A percentile compares a stretch with the other conserved stretches of the same genome.
These are phyloP conservation scores for Epinotia brunnichana DNA, from an alignment of 2,888 invertebrate species.

Conservation along the genomic window DNA sequence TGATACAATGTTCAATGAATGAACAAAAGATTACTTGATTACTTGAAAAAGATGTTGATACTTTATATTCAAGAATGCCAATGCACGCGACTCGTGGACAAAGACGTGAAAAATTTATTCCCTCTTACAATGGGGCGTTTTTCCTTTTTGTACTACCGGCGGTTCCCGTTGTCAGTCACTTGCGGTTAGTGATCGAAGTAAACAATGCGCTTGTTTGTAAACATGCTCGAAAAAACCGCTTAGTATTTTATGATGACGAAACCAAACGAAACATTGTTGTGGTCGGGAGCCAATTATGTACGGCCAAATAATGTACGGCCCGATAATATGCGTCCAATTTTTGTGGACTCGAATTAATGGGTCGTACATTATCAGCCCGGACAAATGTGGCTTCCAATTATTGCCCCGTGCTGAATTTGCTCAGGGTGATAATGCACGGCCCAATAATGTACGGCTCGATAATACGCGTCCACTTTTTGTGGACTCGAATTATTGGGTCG, in stretches of 20 bases:
- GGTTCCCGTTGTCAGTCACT: constrained; percentile 67
- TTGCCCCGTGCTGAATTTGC: too few relatives aligned
- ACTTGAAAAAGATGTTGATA: background rate
- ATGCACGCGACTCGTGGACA: background rate
- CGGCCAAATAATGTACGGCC: too few relatives aligned
- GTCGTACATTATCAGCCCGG: too few relatives aligned
- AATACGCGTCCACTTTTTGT: too few relatives aligned
- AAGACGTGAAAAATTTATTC: constrained; percentile 60
- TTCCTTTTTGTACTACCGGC: constrained; percentile 74
- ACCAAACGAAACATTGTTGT: constrained; percentile 5
- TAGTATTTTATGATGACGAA: background rate
- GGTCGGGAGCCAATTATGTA: too few relatives aligned
- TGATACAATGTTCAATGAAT: background rate
- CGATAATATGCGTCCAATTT: too few relatives aligned
- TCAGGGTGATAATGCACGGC: too few relatives aligned
- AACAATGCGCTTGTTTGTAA: constrained; percentile 38
- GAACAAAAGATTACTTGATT: too few relatives aligned
- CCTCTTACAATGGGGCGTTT: constrained; percentile 67
- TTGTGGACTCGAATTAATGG: too few relatives aligned
- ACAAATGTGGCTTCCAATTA: too few relatives aligned
- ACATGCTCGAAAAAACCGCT: constrained; percentile 12
- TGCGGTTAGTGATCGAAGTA: constrained; percentile 55
- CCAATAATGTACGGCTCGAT: too few relatives aligned
- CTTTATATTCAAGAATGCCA: constrained; percentile 2
- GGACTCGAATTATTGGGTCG: too few relatives aligned